Evolutionary conservation across 1,140 invertebrate genomes (phyloP).

Genomic region (Drosophila kikkawai): DNA sequence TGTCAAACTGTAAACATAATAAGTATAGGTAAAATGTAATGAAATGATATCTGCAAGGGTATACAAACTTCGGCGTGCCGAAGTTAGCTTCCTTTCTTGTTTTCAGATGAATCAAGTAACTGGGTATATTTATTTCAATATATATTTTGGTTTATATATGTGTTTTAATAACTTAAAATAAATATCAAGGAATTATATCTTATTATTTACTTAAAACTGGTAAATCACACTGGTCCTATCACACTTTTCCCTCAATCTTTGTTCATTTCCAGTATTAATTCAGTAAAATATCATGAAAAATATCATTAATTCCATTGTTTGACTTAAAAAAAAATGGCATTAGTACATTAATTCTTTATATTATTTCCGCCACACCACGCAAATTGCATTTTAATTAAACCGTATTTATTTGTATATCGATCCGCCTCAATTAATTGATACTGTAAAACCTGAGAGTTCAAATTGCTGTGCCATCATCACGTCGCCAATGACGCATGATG

Average conservation of each 20-base stretch:
- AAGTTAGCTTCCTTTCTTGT: too few species aligned
- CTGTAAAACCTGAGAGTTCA: constrained; percentile 18
- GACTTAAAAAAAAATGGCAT: neutral
- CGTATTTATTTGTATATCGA: constrained; percentile 70
- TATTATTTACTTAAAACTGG: too few species aligned
- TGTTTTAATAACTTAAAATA: neutral
- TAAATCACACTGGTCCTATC: too few species aligned
- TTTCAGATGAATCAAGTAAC: neutral
- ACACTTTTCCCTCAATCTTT: neutral
- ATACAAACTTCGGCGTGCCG: too few species aligned
- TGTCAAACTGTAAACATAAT: too few species aligned
- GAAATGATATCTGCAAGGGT: too few species aligned
- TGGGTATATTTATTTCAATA: neutral
- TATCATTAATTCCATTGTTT: too few species aligned
- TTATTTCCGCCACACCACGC: neutral
- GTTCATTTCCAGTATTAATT: neutral
- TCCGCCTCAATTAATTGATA: constrained; percentile 20
- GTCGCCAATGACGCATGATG: constrained; percentile 35
- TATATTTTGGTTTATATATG: neutral
- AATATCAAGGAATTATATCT: too few species aligned
- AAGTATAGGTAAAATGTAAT: too few species aligned
- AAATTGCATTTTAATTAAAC: constrained; percentile 66
- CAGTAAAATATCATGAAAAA: neutral
- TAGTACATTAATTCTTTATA: too few species aligned
- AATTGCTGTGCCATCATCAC: constrained; percentile 21